Conservation (phyloP, 2,888 invertebrate genomes). For the Caenorhabditis virilis region DNA sequence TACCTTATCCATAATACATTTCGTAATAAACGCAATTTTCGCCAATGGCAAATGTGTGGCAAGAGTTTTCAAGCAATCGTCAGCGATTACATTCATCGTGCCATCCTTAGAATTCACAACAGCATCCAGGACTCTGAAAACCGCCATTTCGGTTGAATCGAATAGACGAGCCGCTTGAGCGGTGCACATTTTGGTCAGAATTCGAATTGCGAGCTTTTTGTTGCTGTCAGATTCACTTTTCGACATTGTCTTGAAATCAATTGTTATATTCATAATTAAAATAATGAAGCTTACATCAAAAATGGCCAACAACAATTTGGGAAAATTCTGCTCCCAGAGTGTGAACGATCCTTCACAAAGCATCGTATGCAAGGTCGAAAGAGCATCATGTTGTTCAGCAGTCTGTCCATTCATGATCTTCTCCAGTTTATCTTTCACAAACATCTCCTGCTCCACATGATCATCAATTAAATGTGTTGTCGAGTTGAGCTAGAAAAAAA, state of each 20-base stretch:
- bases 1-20: constrained; percentile 20
- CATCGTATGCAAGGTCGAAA: constrained; percentile 21
- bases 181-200: constrained; percentile 33
- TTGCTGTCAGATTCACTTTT: constrained; percentile 16
- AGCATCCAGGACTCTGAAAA: constrained; percentile 32
- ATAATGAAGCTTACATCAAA: constrained; percentile 21
- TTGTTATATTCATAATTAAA: not conserved
- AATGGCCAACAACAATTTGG: constrained; percentile 21
- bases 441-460: constrained; percentile 12
- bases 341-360: constrained; percentile 40
- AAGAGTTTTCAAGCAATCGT: constrained; percentile 34
- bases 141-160: constrained; percentile 28
- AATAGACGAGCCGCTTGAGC: constrained; percentile 36
- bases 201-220: constrained; percentile 31
- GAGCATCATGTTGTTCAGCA: constrained; percentile 19
- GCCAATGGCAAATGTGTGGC: constrained; percentile 35
- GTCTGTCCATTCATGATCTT: constrained; percentile 4
- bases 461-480: constrained; percentile 29
- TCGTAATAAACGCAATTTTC: constrained; percentile 18
- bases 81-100: constrained; percentile 30
- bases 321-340: constrained; percentile 31
- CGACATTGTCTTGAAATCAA: constrained; percentile 7
- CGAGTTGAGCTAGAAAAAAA: constrained; percentile 23
- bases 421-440: constrained; percentile 10
- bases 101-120: constrained; percentile 24